Base-by-base conservation (phyloP, 2,888 invertebrate genomes). In the Leucophora obtusa region DNA sequence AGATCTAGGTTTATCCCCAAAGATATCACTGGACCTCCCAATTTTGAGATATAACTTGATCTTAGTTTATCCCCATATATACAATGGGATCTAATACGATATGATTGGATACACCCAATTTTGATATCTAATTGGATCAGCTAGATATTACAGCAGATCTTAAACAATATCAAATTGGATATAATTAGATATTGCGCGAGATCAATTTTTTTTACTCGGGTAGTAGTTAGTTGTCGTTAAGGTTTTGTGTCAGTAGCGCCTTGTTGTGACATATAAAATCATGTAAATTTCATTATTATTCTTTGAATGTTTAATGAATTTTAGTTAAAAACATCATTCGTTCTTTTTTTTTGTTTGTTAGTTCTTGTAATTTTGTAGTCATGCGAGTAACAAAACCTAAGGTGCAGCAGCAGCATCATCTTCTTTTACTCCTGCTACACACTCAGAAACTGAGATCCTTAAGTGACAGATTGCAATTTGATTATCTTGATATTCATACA, bases 201-300 rank as follows among this genome's bases (percentile, higher is more conserved):
- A n/a, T n/a, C n/a, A n/a, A n/a, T n/a, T n/a, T n/a, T n/a, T n/a
- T n/a, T n/a, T n/a, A n/a, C n/a, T n/a, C n/a, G n/a, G n/a, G 47
- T 70, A 17, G 56, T 56, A 35, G 68, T 68, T 43, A 43, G 4
- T 8, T 62, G 66, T 75, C 28, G 63, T 76, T 76, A 59, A 80
- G 72, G 72, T 80, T 72, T 72, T 72, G 59, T 76, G 17, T 72
- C 80, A 80, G 80, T 80, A 80, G 80, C 80, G 80, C 76, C 76
- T 76, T 76, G 76, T 76, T 76, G 76, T 68, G 76, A 74, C 71
- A 80, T 76, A 72, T 63, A 80, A 76, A 76, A 81, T 81, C 77
- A 81, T 81, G 81, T 81, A 81, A 81, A 81, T 77, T 81, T 81
- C 77, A 74, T 77, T 77, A 66, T 81, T 77, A 81, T 77, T 81